Conservation (phyloP, 2,113 vertebrate species). For the Onychostruthus taczanowskii region DNA sequence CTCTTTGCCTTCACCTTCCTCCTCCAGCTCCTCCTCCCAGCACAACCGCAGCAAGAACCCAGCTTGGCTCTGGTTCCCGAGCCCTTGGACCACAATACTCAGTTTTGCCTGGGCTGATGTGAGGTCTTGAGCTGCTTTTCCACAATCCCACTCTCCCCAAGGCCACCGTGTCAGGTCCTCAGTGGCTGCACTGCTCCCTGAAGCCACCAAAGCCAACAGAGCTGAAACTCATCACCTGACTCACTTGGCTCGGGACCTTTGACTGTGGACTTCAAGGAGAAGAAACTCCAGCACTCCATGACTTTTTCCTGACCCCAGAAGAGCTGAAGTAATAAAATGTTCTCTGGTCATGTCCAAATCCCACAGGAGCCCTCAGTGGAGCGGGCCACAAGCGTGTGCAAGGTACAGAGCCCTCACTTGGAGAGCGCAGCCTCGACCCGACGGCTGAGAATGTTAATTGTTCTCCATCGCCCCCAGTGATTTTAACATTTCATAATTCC, state of each 20-base stretch:
- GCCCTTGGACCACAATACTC: not conserved
- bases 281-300: not conserved
- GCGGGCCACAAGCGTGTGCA: not conserved
- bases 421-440: not conserved
- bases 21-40: not conserved
- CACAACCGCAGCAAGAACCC: not conserved
- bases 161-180: not conserved
- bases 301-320: constrained; percentile 52
- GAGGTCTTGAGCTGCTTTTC: not conserved
- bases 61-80: not conserved
- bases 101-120: not conserved
- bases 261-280: not conserved
- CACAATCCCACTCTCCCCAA: not conserved
- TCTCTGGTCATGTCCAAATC: constrained; percentile 7
- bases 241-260: constrained; percentile 8
- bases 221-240: not conserved
- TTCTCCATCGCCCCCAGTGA: constrained; percentile 27
- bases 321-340: constrained; percentile 16
- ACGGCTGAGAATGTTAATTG: constrained; percentile 22
- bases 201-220: not conserved
- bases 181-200: not conserved
- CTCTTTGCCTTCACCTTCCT: not conserved
- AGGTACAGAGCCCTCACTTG: not conserved
- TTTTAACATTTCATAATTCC: constrained; percentile 55
- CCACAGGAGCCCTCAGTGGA: not conserved